These are phyloP conservation scores for Ardeotis arabs DNA, from an alignment of 2,113 vertebrate species.

Conservation along the genomic window DNA sequence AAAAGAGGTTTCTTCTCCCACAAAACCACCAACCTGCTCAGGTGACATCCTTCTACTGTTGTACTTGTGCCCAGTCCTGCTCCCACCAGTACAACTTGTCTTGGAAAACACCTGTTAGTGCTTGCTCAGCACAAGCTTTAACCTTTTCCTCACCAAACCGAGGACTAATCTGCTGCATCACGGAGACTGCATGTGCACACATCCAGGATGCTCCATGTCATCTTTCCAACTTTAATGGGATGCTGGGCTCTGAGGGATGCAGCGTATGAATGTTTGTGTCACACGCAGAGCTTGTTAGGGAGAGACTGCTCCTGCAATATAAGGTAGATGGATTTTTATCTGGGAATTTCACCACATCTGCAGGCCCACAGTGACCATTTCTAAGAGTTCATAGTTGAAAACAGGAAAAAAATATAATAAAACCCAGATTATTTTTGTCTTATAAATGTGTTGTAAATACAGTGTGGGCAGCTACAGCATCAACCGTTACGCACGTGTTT, in stretches of 20 bases:
- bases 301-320: not conserved
- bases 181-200: accelerated
- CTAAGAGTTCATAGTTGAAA: not conserved
- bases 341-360: not conserved
- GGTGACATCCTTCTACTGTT: not conserved
- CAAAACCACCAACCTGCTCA: not conserved
- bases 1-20: not conserved
- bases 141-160: not conserved
- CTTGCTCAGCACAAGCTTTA: not conserved
- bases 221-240: not conserved
- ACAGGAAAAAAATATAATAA: too few species aligned
- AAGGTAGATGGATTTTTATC: not conserved
- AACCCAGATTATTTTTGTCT: not conserved
- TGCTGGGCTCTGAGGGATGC: not conserved
- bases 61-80: not conserved
- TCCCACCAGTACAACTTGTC: not conserved
- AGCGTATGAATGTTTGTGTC: accelerated
- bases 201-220: not conserved
- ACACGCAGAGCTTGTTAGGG: not conserved
- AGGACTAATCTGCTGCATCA: not conserved
- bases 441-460: not conserved
- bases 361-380: not conserved
- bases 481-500: not conserved
- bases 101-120: not conserved
- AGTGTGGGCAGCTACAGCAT: not conserved